phyloP scores from a whole-genome alignment of 1,140 invertebrate genomes.

The Coboldia fuscipes region DNA sequence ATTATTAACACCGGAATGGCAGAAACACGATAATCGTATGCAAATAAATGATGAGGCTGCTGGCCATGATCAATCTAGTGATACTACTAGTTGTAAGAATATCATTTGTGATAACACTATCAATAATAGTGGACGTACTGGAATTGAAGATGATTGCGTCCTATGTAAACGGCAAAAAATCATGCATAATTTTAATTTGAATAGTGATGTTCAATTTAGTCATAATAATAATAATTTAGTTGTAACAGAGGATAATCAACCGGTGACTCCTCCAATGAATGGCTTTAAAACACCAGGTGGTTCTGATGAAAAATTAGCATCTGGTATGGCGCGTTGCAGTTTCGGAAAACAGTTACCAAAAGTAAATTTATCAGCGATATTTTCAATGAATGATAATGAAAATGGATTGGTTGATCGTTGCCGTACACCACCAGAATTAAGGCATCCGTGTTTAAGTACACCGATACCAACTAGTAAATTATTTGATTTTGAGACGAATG shows the following conservation, averaged over 20 bases:
- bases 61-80: no score
- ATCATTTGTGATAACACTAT: background rate
- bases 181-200: conserved; percentile 9
- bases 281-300: no score
- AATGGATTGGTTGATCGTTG: no score
- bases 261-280: no score
- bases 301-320: no score
- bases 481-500: conserved; percentile 2
- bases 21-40: no score
- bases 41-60: no score
- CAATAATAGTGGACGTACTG: conserved; percentile 2
- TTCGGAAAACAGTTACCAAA: conserved; percentile 9
- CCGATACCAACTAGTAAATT: conserved; percentile 12
- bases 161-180: conserved; percentile 21
- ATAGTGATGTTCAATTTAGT: background rate
- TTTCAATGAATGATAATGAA: conserved; percentile 1
- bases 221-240: background rate
- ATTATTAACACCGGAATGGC: background rate
- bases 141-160: conserved; percentile 9
- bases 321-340: conserved; percentile 9
- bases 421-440: conserved; percentile 4
- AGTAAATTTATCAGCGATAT: conserved; percentile 16
- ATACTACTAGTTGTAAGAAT: background rate
- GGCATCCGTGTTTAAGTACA: conserved; percentile 5
- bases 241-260: no score